A percentile compares a stretch with the other conserved stretches of the same genome.
Conservation (phyloP, 2,113 vertebrate species). For the Antidorcas marsupialis region DNA sequence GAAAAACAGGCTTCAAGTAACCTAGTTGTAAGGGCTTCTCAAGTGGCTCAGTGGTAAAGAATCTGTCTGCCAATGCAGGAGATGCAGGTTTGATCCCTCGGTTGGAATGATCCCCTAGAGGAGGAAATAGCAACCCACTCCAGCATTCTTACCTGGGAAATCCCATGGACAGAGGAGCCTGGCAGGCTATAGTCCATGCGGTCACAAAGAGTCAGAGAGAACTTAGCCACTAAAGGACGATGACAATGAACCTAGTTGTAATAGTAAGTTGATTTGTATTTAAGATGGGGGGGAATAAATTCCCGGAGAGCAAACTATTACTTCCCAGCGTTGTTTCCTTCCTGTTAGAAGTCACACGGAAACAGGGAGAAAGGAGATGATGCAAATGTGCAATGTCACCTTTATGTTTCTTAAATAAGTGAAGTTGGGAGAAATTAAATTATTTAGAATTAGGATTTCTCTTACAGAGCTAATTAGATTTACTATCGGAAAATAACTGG, state of each 20-base stretch:
- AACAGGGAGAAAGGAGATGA: background rate
- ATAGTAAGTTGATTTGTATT: background rate
- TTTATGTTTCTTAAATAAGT: background rate
- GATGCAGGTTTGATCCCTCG: background rate
- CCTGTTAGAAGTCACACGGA: background rate
- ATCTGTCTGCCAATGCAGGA: background rate
- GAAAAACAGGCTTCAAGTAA: background rate
- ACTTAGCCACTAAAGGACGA: background rate
- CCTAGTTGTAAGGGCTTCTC: background rate
- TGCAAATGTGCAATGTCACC: background rate
- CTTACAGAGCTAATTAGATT: background rate
- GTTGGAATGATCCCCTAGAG: background rate
- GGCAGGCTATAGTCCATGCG: background rate
- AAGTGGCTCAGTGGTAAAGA: background rate
- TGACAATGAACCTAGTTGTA: background rate
- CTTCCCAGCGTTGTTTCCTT: background rate
- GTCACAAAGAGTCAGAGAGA: background rate
- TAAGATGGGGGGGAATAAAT: background rate
- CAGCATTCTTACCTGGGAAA: background rate
- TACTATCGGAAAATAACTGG: slow-evolving; percentile 7
- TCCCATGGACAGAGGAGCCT: background rate
- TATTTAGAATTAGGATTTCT: slow-evolving; percentile 23
- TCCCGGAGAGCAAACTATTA: background rate
- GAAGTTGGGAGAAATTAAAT: background rate
- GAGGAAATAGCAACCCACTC: background rate